phyloP scores from a whole-genome alignment of 2,113 vertebrate species.

The Origma solitaria region DNA sequence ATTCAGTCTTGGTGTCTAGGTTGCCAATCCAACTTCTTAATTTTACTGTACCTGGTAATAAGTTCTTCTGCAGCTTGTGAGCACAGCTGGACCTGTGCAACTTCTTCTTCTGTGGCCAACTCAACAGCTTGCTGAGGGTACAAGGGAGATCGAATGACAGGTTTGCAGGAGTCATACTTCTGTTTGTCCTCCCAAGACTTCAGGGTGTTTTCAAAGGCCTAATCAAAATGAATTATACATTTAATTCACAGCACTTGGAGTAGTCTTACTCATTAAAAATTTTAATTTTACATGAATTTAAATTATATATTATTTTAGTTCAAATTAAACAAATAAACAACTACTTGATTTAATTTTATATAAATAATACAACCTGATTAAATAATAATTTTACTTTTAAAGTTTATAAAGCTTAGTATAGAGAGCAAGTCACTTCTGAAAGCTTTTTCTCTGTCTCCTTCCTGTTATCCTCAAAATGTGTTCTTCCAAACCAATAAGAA shows the following conservation, averaged over 20 bases:
- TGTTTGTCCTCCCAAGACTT: slow-evolving; percentile 99
- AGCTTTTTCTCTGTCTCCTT: background rate
- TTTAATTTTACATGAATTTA: background rate
- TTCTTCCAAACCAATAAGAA: background rate
- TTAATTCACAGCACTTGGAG: background rate
- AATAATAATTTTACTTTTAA: background rate
- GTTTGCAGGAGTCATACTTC: slow-evolving; percentile 87
- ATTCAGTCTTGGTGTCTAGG: background rate
- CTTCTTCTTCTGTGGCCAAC: slow-evolving; percentile 89
- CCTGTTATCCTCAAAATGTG: background rate
- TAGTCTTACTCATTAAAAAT: background rate
- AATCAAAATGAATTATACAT: background rate
- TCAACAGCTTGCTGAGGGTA: slow-evolving; percentile 90
- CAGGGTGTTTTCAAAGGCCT: slow-evolving; percentile 96
- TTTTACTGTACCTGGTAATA: slow-evolving; percentile 82
- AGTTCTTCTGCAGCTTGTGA: slow-evolving; percentile 92
- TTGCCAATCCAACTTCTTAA: background rate
- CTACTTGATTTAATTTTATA: background rate
- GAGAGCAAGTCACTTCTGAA: background rate
- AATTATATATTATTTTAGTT: background rate
- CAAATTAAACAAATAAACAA: background rate
- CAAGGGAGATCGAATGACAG: slow-evolving; percentile 85
- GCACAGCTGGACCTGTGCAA: slow-evolving; percentile 84
- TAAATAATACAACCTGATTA: background rate
- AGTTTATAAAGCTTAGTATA: background rate